Evolutionary conservation across 2,888 invertebrate species (phyloP).

Genomic region (Neelides folsomi): DNA sequence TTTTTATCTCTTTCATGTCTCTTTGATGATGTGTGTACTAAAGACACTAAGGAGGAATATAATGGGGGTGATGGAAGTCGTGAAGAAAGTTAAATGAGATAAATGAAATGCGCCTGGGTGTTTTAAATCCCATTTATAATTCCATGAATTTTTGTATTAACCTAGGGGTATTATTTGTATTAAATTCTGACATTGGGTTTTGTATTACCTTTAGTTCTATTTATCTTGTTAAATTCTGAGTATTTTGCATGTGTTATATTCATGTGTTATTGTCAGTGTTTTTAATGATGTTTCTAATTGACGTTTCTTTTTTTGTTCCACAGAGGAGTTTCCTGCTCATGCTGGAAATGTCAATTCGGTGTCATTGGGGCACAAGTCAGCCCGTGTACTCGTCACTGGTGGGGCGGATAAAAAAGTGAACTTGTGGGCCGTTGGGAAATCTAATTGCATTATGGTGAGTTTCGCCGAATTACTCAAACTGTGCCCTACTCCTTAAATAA

Average conservation of each 20-base stretch:
- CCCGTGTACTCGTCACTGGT: constrained; percentile 80
- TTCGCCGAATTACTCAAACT: neutral
- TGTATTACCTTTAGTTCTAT: neutral
- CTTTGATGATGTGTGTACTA: too few species aligned
- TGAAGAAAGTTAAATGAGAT: neutral
- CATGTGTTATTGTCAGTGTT: too few species aligned
- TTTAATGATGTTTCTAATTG: constrained; percentile 3
- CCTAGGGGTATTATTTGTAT: too few species aligned
- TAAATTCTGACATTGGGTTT: too few species aligned
- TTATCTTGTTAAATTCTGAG: neutral
- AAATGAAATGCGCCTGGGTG: too few species aligned
- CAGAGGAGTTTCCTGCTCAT: constrained; percentile 80
- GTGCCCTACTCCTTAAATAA: too few species aligned
- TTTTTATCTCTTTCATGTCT: too few species aligned
- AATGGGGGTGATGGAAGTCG: too few species aligned
- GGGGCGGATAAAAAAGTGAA: constrained; percentile 96
- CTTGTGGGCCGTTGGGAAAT: constrained; percentile 89
- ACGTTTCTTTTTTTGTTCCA: constrained; percentile 35
- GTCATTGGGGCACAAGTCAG: constrained; percentile 64
- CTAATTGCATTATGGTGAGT: constrained; percentile 84
- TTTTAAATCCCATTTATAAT: too few species aligned
- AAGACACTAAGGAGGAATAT: too few species aligned
- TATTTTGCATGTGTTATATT: too few species aligned
- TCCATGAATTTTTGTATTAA: too few species aligned
- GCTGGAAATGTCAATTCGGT: constrained; percentile 64